Conservation (phyloP, 2,797 vertebrate species). For the Phoeniculus purpureus region DNA sequence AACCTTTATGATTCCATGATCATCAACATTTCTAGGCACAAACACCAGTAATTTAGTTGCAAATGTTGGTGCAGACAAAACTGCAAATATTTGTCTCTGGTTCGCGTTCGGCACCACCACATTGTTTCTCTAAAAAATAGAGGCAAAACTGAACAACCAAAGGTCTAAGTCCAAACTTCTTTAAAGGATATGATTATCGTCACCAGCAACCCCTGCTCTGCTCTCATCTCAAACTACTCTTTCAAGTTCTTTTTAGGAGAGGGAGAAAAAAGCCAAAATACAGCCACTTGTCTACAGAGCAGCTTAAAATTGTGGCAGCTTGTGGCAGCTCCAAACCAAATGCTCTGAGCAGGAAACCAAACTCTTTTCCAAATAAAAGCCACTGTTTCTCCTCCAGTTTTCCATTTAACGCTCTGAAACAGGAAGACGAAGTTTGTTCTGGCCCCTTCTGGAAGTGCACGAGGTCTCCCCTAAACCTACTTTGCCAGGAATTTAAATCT, state of each 20-base stretch:
- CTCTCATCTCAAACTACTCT: conserved; percentile 59
- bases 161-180: conserved; percentile 1
- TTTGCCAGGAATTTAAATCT: conserved; percentile 54
- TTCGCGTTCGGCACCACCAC: background rate
- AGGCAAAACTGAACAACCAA: background rate
- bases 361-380: conserved; percentile 75
- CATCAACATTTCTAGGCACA: conserved; percentile 32
- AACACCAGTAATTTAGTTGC: conserved; percentile 22
- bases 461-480: conserved; percentile 46
- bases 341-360: conserved; percentile 73
- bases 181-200: conserved; percentile 49
- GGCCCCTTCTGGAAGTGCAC: conserved; percentile 58
- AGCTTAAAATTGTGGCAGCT: conserved; percentile 65
- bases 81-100: conserved; percentile 20
- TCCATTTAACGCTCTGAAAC: conserved; percentile 53
- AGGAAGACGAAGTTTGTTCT: conserved; percentile 65
- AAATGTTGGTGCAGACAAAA: background rate
- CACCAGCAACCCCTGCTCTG: conserved; percentile 40
- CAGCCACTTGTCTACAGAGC: conserved; percentile 63
- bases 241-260: conserved; percentile 51
- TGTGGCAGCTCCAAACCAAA: conserved; percentile 73
- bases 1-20: too few species aligned
- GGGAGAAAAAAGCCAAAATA: background rate
- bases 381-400: conserved; percentile 67
- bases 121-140: conserved; percentile 14